Evolutionary conservation across 2,888 invertebrate species (phyloP).

Genomic region (Agrochola circellaris): DNA sequence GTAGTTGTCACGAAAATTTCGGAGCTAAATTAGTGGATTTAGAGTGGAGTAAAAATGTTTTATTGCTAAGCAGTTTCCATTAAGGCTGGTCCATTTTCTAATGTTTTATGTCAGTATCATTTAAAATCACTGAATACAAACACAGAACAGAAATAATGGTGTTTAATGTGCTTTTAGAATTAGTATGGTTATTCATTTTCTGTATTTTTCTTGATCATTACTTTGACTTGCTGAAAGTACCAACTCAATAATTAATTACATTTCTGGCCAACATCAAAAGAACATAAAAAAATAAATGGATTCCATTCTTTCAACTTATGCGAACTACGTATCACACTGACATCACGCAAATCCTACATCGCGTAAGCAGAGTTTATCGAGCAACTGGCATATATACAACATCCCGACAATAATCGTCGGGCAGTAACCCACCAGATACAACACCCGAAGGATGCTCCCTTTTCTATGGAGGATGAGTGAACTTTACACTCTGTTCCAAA

Average conservation of each 20-base stretch:
- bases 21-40: constrained; percentile 39
- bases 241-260: background rate
- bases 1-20: constrained; percentile 45
- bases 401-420: no score
- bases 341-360: no score
- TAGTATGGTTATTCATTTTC: background rate
- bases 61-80: constrained; percentile 25
- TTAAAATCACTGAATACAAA: background rate
- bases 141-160: background rate
- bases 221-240: background rate
- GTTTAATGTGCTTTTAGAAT: background rate
- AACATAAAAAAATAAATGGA: no score
- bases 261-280: background rate
- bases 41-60: constrained; percentile 31
- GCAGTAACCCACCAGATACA: no score
- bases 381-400: no score
- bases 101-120: background rate
- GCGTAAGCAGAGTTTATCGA: no score
- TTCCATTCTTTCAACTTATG: background rate
- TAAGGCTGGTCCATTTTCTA: background rate
- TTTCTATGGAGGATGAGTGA: no score
- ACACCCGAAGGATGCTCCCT: no score
- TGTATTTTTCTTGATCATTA: background rate
- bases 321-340: no score
- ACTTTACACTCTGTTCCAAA: no score